Conservation (phyloP, 2,113 vertebrate species). For the Arenaria interpres region DNA sequence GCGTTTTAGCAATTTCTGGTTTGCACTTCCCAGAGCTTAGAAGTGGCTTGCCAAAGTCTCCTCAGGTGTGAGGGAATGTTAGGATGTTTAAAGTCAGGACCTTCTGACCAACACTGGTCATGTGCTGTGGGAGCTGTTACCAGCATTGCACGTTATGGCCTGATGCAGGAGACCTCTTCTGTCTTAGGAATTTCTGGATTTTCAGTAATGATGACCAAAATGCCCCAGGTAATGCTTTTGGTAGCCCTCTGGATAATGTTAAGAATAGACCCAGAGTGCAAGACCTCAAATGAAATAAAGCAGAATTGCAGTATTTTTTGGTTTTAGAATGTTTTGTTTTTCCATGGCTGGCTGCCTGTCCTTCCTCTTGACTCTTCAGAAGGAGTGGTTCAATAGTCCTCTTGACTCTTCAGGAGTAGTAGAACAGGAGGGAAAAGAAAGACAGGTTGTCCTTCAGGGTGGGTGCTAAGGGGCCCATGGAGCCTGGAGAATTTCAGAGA, state of each 20-base stretch:
- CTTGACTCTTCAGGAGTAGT: not conserved
- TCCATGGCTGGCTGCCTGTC: not conserved
- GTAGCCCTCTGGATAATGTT: not conserved
- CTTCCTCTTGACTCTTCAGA: not conserved
- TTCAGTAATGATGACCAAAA: not conserved
- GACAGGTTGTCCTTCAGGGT: not conserved
- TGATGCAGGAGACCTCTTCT: not conserved
- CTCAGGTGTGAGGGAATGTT: not conserved
- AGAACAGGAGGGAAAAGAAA: not conserved
- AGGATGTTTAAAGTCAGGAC: not conserved
- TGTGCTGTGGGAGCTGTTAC: not conserved
- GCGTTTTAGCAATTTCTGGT: not conserved
- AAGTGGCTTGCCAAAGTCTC: not conserved
- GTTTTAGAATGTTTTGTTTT: not conserved
- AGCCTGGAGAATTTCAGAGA: not conserved
- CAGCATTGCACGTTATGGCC: accelerated
- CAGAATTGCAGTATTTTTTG: not conserved
- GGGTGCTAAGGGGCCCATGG: not conserved
- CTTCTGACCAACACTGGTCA: not conserved
- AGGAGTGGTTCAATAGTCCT: not conserved
- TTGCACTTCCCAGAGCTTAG: not conserved
- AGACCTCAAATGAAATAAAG: not conserved
- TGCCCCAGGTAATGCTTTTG: not conserved
- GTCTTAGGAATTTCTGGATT: not conserved
- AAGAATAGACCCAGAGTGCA: not conserved